phyloP scores from a whole-genome alignment of 2,113 vertebrate genomes.

The Peromyscus californicus region DNA sequence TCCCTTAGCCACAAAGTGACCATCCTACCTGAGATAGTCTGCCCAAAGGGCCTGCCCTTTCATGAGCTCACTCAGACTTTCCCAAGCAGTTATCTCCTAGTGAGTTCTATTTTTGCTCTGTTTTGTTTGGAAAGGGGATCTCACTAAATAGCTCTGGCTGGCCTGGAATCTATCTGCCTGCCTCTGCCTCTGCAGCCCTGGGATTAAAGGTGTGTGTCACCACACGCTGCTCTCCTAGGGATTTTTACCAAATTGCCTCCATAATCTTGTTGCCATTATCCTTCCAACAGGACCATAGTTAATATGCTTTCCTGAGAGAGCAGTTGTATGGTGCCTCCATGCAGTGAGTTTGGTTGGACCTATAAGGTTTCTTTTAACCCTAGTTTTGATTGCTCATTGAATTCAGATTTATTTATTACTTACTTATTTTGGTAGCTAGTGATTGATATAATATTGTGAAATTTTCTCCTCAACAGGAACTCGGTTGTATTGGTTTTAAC shows the following conservation, averaged over 20 bases:
- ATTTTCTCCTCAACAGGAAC: background rate
- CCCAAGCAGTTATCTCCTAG: background rate
- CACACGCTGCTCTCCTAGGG: background rate
- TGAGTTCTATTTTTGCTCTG: background rate
- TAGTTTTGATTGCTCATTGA: background rate
- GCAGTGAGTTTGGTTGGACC: background rate
- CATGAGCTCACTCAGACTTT: background rate
- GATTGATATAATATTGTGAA: constrained; percentile 24
- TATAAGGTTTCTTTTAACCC: background rate
- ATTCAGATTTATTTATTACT: background rate
- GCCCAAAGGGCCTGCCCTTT: background rate
- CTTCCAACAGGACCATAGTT: background rate
- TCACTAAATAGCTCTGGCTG: background rate
- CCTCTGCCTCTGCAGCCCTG: background rate
- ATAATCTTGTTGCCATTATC: background rate
- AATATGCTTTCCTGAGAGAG: background rate
- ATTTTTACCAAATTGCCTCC: background rate
- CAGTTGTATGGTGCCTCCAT: background rate
- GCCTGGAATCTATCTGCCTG: background rate
- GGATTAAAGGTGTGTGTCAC: background rate
- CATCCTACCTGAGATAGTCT: background rate
- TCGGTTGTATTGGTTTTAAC: background rate
- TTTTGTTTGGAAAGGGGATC: background rate
- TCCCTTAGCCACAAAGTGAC: background rate
- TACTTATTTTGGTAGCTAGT: background rate